Evolutionary conservation across 2,888 invertebrate genomes (phyloP), one percentile per base, ranked within the genome.

Genomic region (Acrobasis consociella): DNA sequence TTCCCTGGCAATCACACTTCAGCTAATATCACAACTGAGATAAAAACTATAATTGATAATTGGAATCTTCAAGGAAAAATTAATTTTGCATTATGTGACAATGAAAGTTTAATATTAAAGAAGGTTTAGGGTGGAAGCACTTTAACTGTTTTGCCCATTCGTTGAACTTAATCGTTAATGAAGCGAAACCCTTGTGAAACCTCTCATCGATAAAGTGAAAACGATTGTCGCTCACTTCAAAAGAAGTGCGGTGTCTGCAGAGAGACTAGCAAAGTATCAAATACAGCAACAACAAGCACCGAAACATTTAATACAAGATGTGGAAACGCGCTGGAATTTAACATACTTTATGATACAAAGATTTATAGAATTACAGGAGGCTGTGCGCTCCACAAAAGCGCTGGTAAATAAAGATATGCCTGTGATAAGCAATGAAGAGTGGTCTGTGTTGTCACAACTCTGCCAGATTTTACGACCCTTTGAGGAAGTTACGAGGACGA

Each of bases 261-360:
- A 73, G 38, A 65, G 64, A 15, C 52, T 75, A 17, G 53, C 59
- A 52, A 72, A 72, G 50, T 69, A 69, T 22, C 69, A 74, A 64
- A 16, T 68, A 1, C 66, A 74, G 65, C 69, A 72, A 64, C 51
- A 59, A 50, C 59, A 59, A 60, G 67, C 70, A 9, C 71, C 72
- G 59, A 22, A 22, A 22, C 66, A 69, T 5, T 60, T 77, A 2
- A 67, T 13, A 2, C 73, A 76, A 70, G 65, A 67, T 16, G 72
- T 78, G 7, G 68, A 69, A 1, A 76, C 74, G 0, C 49, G 76
- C 16, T 78, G 75, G 74, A 73, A 76, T 50, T 77, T 72, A 0
- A 71, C 66, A 0, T 70, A 65, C 62, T 65, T 60, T 9, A 76
- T 77, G 76, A 7, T 76, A 2, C 62, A 64, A 56, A 46, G 74